phyloP scores from a whole-genome alignment of 2,797 vertebrate species.

The Acipenser oxyrinchus region DNA sequence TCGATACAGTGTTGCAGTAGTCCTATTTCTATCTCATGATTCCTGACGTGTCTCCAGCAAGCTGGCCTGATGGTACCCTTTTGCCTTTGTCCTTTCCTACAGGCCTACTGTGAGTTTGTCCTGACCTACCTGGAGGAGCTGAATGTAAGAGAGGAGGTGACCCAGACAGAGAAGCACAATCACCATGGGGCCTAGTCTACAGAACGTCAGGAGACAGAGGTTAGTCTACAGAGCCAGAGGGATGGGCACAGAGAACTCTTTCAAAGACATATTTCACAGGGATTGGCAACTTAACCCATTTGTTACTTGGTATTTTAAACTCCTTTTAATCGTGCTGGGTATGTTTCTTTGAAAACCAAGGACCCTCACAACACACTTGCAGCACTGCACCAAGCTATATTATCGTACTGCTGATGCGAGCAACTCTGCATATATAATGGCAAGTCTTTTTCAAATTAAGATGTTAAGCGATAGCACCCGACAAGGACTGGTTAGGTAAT shows the following conservation, averaged over 20 bases:
- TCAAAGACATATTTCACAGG: constrained; percentile 10
- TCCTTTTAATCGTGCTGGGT: neutral
- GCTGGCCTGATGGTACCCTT: constrained; percentile 24
- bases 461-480: too few relatives aligned
- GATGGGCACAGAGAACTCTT: constrained; percentile 40
- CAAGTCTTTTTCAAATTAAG: too few relatives aligned
- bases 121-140: constrained; percentile 60
- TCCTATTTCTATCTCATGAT: constrained; percentile 1
- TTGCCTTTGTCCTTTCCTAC: constrained; percentile 38
- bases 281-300: neutral
- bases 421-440: too few relatives aligned
- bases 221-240: constrained; percentile 41
- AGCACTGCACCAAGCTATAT: too few relatives aligned
- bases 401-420: too few relatives aligned
- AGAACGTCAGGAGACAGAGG: constrained; percentile 39
- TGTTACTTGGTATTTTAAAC: neutral
- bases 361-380: too few relatives aligned
- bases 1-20: neutral
- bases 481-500: too few relatives aligned
- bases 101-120: constrained; percentile 57
- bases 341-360: neutral
- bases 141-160: constrained; percentile 44
- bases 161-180: constrained; percentile 38
- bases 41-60: constrained; percentile 24
- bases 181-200: constrained; percentile 36